Base-by-base conservation (phyloP, 2,888 invertebrate genomes). In the Capitulum mitella region DNA sequence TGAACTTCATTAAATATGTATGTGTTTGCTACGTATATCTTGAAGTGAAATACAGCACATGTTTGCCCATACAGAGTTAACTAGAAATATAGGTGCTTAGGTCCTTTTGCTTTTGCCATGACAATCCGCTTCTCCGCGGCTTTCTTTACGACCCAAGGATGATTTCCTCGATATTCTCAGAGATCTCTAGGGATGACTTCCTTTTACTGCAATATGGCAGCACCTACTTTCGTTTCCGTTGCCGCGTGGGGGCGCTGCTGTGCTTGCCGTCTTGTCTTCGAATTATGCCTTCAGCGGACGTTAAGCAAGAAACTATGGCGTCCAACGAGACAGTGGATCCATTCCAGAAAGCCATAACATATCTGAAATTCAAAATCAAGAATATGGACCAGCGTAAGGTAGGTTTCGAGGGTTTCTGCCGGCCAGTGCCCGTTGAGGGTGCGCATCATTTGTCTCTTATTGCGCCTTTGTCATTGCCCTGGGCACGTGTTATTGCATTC, bases 381-480 rank as follows among this genome's bases (percentile, higher is more conserved):
- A 70, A 70, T 12, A 70, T 70, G 70, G 70, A 70, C 3, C 70
- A 70, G 37, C 22, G 70, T 12, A 70, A 70, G 40, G 70, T 70
- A 26, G 22, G 70, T 40, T 6, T 32, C 3, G 2, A n/a, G n/a
- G n/a, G n/a, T n/a, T n/a, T n/a, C n/a, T n/a, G n/a, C n/a, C n/a
- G n/a, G n/a, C n/a, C n/a, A n/a, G n/a, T n/a, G n/a, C n/a, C n/a
- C n/a, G n/a, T n/a, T n/a, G n/a, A n/a, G n/a, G 3, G 6, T 26
- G 10, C 26, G 70, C 70, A 40, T 34, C 37, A 26, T 40, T 26
- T 10, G 40, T 14, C 37, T 70, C 37, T 3, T 10, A 8, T 70
- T 40, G 26, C 40, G 40, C 22, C 37, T 40, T 70, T 37, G 22
- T 70, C 26, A 26, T 22, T 70, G 3, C 26, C 5, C 43, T 29